A percentile compares a stretch with the other conserved stretches of the same genome.
These are phyloP conservation scores for Actenoides hombroni DNA, from an alignment of 2,113 vertebrate species.

Conservation along the genomic window DNA sequence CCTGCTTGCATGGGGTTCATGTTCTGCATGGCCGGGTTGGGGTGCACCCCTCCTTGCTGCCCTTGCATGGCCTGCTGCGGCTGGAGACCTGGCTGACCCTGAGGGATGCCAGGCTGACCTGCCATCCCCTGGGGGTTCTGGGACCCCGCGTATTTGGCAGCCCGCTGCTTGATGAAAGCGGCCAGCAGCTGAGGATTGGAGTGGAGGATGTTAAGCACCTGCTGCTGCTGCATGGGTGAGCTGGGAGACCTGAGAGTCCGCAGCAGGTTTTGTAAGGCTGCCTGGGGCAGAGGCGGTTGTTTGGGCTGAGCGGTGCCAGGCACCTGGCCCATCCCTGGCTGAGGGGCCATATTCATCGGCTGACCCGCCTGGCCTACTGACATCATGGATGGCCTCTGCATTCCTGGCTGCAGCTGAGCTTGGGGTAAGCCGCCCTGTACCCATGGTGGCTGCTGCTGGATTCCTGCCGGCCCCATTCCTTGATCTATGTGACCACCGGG, in stretches of 20 bases:
- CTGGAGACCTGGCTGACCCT: conserved; percentile 75
- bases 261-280: conserved; percentile 84
- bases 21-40: conserved; percentile 77
- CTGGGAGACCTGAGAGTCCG: conserved; percentile 85
- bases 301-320: conserved; percentile 79
- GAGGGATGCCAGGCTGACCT: conserved; percentile 74
- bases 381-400: conserved; percentile 90
- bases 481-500: conserved; percentile 77
- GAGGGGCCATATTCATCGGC: conserved; percentile 80
- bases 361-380: conserved; percentile 88
- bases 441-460: conserved; percentile 79
- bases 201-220: conserved; percentile 94
- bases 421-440: conserved; percentile 84
- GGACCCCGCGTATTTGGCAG: conserved; percentile 86
- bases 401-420: conserved; percentile 82
- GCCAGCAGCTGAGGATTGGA: conserved; percentile 96
- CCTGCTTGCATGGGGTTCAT: conserved; percentile 78
- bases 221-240: conserved; percentile 91
- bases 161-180: conserved; percentile 95
- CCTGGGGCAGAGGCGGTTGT: conserved; percentile 81
- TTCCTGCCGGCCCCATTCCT: conserved; percentile 78
- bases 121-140: conserved; percentile 77
- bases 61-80: conserved; percentile 72
- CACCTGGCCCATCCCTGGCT: conserved; percentile 79
- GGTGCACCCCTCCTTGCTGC: conserved; percentile 76